These are phyloP conservation scores for Chondrosia reniformis DNA, from an alignment of 37 sponge, comb jelly and placozoan species.

Conservation along the genomic window DNA sequence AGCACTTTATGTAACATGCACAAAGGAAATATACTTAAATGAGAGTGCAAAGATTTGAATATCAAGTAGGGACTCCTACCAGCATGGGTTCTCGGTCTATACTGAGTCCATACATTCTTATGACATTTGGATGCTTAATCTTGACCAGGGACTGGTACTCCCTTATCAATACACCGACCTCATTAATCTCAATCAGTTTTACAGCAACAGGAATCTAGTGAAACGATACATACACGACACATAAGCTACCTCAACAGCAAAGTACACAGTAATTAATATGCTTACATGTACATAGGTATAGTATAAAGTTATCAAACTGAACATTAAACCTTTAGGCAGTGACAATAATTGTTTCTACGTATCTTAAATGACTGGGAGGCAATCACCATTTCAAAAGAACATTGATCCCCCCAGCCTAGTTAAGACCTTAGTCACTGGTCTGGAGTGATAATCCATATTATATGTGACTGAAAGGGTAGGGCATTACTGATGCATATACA, in stretches of 20 bases:
- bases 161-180: conserved; percentile 32
- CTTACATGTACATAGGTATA: background rate
- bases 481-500: too few species aligned
- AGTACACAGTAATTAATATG: background rate
- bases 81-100: conserved; percentile 54
- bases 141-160: conserved; percentile 55
- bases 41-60: too few species aligned
- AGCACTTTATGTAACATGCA: too few species aligned
- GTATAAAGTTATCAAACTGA: background rate
- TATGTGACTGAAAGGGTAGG: too few species aligned
- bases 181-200: conserved; percentile 35
- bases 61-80: conserved; percentile 35
- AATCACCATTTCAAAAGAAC: too few species aligned
- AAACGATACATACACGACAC: too few species aligned
- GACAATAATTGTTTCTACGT: too few species aligned
- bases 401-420: too few species aligned
- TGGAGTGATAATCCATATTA: too few species aligned
- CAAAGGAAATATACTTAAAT: too few species aligned
- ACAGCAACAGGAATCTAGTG: conserved; percentile 53
- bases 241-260: background rate
- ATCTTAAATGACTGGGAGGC: too few species aligned
- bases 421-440: too few species aligned
- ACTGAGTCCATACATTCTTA: conserved; percentile 58
- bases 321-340: background rate
- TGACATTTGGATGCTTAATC: conserved; percentile 56